phyloP scores from a whole-genome alignment of 2,888 invertebrate species.

The Meganola albula region DNA sequence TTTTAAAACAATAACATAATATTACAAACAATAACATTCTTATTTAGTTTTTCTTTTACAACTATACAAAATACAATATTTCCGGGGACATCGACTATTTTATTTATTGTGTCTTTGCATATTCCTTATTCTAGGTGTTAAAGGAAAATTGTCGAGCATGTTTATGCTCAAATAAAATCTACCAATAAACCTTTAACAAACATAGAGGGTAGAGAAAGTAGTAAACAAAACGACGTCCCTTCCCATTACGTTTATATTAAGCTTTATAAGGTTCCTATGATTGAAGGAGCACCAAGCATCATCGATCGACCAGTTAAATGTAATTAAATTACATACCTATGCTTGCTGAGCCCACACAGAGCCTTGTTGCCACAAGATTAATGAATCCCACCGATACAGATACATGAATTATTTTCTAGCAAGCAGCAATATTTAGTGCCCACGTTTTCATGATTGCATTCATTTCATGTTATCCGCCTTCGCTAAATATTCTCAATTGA shows the following conservation, averaged over 20 bases:
- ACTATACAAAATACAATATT: no score
- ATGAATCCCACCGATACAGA: slow-evolving; percentile 51
- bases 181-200: slow-evolving; percentile 17
- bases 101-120: no score
- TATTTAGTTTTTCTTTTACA: no score
- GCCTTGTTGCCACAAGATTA: slow-evolving; percentile 65
- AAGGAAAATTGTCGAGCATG: no score
- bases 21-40: no score
- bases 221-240: slow-evolving; percentile 27
- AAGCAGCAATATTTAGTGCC: slow-evolving; percentile 28
- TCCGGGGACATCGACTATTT: slow-evolving; percentile 6
- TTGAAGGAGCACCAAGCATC: slow-evolving; percentile 51
- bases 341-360: slow-evolving; percentile 69
- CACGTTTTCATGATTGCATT: slow-evolving; percentile 28
- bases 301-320: slow-evolving; percentile 44
- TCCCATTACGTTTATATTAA: slow-evolving; percentile 29
- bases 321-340: slow-evolving; percentile 68
- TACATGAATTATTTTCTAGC: slow-evolving; percentile 37
- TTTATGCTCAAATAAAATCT: slow-evolving; percentile 13
- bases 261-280: slow-evolving; percentile 51
- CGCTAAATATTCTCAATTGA: slow-evolving; percentile 17
- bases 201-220: slow-evolving; percentile 15
- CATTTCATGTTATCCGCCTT: slow-evolving; percentile 17
- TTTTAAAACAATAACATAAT: no score
- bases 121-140: no score